These are phyloP conservation scores for Atlantisia rogersi DNA, from an alignment of 2,113 vertebrate species.

Conservation along the genomic window DNA sequence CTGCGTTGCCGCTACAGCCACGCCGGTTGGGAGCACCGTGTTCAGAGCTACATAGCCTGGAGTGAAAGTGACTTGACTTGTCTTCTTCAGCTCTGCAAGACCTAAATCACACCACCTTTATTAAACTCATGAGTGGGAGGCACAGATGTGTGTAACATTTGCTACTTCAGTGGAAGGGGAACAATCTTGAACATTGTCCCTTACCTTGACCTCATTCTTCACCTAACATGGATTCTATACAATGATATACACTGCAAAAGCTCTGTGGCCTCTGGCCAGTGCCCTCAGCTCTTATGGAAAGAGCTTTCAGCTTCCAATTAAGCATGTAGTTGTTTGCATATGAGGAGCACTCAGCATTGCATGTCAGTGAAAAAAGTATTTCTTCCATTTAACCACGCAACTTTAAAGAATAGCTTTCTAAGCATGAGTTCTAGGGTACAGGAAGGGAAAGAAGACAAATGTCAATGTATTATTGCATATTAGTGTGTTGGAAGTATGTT, in stretches of 20 bases:
- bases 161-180: neutral
- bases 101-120: neutral
- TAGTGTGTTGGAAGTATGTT: neutral
- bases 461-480: neutral
- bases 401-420: neutral
- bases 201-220: neutral
- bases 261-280: neutral
- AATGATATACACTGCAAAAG: neutral
- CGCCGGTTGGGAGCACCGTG: rapidly evolving
- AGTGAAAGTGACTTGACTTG: neutral
- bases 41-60: neutral
- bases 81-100: neutral
- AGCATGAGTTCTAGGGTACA: neutral
- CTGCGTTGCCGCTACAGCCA: neutral
- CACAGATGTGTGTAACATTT: neutral
- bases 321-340: neutral
- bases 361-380: neutral
- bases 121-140: neutral
- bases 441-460: neutral
- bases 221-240: neutral
- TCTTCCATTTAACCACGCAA: neutral
- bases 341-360: neutral
- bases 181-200: neutral
- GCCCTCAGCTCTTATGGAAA: rapidly evolving
- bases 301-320: neutral